Conservation (phyloP, 2,113 vertebrate genomes). For the Alectura lathami region DNA sequence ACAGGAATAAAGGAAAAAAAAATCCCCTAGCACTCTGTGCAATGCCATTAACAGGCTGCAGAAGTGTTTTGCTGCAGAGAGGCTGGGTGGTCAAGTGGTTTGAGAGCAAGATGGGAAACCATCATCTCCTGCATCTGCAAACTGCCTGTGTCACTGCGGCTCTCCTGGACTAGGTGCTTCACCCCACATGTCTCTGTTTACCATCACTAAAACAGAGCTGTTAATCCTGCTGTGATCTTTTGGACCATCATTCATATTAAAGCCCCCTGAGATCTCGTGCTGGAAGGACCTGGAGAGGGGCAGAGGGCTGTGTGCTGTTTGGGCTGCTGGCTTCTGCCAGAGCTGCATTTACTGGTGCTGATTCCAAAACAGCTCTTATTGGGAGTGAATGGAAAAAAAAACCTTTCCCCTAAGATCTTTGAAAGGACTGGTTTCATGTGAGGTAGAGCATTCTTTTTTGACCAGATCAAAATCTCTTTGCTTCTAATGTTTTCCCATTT, state of each 20-base stretch:
- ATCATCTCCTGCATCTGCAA: background rate
- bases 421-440: background rate
- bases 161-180: background rate
- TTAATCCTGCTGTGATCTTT: slow-evolving; percentile 36
- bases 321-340: background rate
- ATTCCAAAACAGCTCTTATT: background rate
- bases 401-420: background rate
- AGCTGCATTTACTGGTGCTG: background rate
- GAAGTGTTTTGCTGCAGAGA: background rate
- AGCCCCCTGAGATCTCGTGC: background rate
- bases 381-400: background rate
- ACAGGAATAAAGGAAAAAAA: background rate
- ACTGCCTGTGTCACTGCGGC: background rate
- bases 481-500: background rate
- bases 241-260: slow-evolving; percentile 7
- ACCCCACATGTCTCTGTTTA: slow-evolving; percentile 11
- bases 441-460: background rate
- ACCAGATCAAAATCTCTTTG: background rate
- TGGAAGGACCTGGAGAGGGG: slow-evolving; percentile 18
- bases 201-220: slow-evolving; percentile 9
- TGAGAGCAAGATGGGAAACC: slow-evolving; percentile 15
- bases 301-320: background rate
- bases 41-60: background rate
- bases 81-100: slow-evolving; percentile 30
- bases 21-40: background rate